Evolutionary conservation across 2,888 invertebrate species (phyloP).

Genomic region (Encarsia formosa): DNA sequence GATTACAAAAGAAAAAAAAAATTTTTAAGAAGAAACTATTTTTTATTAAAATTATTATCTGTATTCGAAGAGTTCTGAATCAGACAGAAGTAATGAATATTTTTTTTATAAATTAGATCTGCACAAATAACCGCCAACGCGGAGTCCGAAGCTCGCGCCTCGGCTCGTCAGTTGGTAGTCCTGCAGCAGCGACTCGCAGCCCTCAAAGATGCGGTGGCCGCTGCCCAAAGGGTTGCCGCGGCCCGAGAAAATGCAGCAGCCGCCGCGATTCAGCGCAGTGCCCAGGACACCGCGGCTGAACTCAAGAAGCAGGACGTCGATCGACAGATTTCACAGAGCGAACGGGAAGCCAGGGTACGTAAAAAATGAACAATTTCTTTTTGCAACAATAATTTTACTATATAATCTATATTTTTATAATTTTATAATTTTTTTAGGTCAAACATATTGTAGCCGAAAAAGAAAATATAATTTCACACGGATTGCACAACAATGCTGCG

Average conservation of each 20-base stretch:
- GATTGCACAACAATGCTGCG: constrained; percentile 39
- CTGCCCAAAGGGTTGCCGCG: constrained; percentile 69
- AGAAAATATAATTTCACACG: constrained; percentile 46
- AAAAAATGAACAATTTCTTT: neutral
- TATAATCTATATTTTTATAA: neutral
- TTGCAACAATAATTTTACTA: neutral
- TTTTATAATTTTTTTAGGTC: constrained; percentile 35
- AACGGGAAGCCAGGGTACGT: constrained; percentile 45
- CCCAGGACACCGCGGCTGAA: constrained; percentile 66
- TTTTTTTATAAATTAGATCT: too few species aligned
- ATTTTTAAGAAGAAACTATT: too few species aligned
- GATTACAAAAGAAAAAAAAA: too few species aligned
- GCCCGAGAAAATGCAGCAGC: constrained; percentile 71
- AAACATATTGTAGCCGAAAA: constrained; percentile 45
- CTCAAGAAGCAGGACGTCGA: constrained; percentile 57
- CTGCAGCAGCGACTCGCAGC: constrained; percentile 67
- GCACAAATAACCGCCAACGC: constrained; percentile 45
- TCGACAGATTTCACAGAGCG: constrained; percentile 46
- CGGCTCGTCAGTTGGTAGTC: constrained; percentile 59
- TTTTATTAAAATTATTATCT: too few species aligned
- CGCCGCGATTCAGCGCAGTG: constrained; percentile 65
- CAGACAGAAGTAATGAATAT: too few species aligned
- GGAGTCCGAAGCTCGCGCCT: constrained; percentile 42
- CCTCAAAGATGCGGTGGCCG: constrained; percentile 67
- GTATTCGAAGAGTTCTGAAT: too few species aligned